Base-by-base conservation (phyloP, 2,888 invertebrate genomes). In the Brachyopa scutellaris region DNA sequence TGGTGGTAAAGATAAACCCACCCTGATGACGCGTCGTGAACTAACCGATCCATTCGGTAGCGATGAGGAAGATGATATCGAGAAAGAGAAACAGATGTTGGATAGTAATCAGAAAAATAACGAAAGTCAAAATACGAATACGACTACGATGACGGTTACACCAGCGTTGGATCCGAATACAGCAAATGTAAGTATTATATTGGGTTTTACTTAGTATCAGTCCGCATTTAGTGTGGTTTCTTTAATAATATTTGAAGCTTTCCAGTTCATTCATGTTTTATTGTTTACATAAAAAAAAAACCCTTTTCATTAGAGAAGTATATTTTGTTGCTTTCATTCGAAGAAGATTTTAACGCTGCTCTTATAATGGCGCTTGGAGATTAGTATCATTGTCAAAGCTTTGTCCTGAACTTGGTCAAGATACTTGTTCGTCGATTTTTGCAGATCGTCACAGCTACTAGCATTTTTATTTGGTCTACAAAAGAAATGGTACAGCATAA, bases 21-120 rank as follows among this genome's bases (percentile, higher is more conserved):
- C 67, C 86, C 91, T 97, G 85, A 97, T 97, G 96, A 97, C 97
- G 0, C 93, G 96, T 84, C 93, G 96, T 64, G 96, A 97, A 89
- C 91, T 96, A 84, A 94, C 94, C 4, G 97, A 97, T 91, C 97
- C 97, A 0, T 97, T 97, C 90, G 97, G 96, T 53, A 97, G 97
- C 23, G 97, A 97, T 87, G 97, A 97, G 15, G 96, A 95, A 72
- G 96, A 96, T 57, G 95, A 95, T 33, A 55, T 19, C 15, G 80
- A 62, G 6, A 78, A 66, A 15, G 66, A 49, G 49, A 72, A 83
- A 49, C 49, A 57, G 15, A 78, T 69, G 2, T 29, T 74, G 13
- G 84, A 85, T 31, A 61, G 47, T 36, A 74, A 53, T 55, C 49
- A 55, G 15, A 82, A 84, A 36, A 66, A 49, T 61, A 69, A 79